Evolutionary conservation across 2,113 vertebrate genomes (phyloP), one percentile per base, ranked within the genome.

Genomic region (Puffinus mauretanicus): DNA sequence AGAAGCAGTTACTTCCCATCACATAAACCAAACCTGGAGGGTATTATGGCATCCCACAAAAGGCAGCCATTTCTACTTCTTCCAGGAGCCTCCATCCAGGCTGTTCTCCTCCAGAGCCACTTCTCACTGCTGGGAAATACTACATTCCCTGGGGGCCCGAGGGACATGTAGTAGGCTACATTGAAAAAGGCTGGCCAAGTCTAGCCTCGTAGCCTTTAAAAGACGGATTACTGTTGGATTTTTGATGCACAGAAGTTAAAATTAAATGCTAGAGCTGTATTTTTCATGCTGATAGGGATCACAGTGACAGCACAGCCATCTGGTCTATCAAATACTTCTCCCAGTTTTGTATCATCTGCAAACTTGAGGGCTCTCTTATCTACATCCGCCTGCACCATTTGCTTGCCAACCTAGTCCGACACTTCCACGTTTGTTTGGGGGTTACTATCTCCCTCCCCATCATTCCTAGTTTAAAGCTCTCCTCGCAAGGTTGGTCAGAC

Each of bases 111-210:
- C 19, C 58, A 44, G n/a, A 88, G 30, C 11, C 51, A 58, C 20
- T 36, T 58, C 30, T 73, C 24, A 17, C 30, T 51, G 60, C n/a
- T 64, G n/a, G 24, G 24, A 61, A 78, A 80, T 29, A 10, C 9
- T 22, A 38, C 5, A 1, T 52, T 69, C 32, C 44, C 26, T 18
- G 46, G 3, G 7, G 10, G 18, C n/a, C 24, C 1, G 3, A 30
- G 49, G 20, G 29, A 66, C 14, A 17, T 44, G 26, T 51, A 44
- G 11, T 6, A 36, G 19, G 26, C 42, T 49, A 27, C 22, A 8
- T 8, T 66, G 51, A 66, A 19, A 57, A 73, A 60, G 44, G 13
- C 42, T 51, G 52, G 36, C 13, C 29, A 44, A 47, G 17, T 29
- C 66, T 18, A 57, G 19, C 24, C 29, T 40, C 4, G 1, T 54